phyloP scores from a whole-genome alignment of 2,888 invertebrate species.

The Eustalomyia histrio region DNA sequence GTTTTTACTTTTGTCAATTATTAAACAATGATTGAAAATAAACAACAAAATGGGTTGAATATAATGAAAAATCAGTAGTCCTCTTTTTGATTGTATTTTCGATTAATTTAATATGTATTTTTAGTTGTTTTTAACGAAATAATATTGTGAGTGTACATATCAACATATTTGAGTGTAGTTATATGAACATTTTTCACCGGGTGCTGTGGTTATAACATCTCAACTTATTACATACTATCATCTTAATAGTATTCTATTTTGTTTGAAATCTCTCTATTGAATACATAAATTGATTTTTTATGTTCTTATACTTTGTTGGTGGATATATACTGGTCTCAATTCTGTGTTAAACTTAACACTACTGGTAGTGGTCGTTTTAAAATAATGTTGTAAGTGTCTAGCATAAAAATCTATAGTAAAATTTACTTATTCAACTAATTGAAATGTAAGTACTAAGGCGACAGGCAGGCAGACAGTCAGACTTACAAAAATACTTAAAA shows the following conservation, averaged over 20 bases:
- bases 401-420: constrained; percentile 6
- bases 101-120: no score
- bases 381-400: background rate
- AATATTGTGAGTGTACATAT: no score
- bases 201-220: no score
- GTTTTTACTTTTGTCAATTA: no score
- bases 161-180: no score
- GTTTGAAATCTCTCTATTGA: background rate
- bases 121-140: no score
- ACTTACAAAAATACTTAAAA: background rate
- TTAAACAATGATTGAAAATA: no score
- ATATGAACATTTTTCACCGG: no score
- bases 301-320: background rate
- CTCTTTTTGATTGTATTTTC: no score
- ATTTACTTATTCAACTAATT: constrained; percentile 29
- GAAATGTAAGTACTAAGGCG: constrained; percentile 14
- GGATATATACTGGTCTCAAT: background rate
- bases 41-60: no score
- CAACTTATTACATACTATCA: no score
- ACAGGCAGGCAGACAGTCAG: background rate
- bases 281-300: constrained; percentile 3
- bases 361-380: background rate
- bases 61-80: no score
- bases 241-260: background rate
- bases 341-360: background rate